Evolutionary conservation across 2,797 vertebrate genomes (phyloP), one percentile per base, ranked within the genome.

Genomic region (Linurgus olivaceus): DNA sequence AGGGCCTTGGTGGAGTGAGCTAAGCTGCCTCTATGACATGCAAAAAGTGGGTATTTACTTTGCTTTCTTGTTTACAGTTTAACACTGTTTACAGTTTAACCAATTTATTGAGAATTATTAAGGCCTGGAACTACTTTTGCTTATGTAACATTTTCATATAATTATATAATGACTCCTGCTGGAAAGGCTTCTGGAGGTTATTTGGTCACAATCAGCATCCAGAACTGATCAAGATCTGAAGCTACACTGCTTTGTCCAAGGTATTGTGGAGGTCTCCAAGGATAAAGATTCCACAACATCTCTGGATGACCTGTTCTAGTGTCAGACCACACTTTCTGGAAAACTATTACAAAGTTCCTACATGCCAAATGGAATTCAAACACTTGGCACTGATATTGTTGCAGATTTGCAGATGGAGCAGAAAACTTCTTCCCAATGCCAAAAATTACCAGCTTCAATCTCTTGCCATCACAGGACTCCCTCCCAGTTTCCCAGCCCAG

Each of bases 41-140:
- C 47, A 91, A 58, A 59, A 86, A 72, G 54, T 20, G 13, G 29
- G 40, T 57, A 89, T 89, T 94, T 87, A 55, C 65, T 88, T 88
- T 82, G 48, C 61, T 83, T 89, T 77, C 61, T 76, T 82, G 54
- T 91, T 94, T 91, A 90, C 85, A 86, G 44, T 83, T 89, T 86
- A 91, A 90, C 62, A 66, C 59, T 63, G 42, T 93, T 93, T 91
- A 89, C 81, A 88, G 31, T 86, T 87, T 89, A 89, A 88, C 58
- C 66, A 57, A 57, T 37, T 89, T 87, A 78, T 1, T 31, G 10
- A 75, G 73, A 78, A 88, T 72, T 93, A 90, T 90, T 88, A 93
- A 94, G 47, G 37, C 51, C 73, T 83, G 47, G 68, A 88, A 93
- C 74, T 77, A 44, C 35, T 79, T 77, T 68, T 83, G 28, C 14